These are phyloP conservation scores for Lithobates sylvaticus DNA, from an alignment of 2,797 vertebrate genomes.

Conservation along the genomic window DNA sequence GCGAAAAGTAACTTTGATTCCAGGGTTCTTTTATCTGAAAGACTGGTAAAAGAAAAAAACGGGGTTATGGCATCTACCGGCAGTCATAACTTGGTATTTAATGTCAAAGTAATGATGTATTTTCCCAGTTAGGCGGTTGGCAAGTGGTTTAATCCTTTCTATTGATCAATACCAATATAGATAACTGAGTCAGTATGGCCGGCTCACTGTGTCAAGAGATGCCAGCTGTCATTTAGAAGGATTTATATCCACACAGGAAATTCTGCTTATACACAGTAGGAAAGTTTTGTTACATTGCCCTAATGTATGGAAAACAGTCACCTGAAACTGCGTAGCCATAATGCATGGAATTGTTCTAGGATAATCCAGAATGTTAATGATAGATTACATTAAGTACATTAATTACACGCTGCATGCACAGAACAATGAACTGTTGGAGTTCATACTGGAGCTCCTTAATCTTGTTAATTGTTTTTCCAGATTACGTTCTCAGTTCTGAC, in stretches of 20 bases:
- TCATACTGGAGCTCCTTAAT: slow-evolving; percentile 27
- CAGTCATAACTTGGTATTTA: too few relatives aligned
- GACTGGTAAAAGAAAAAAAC: too few relatives aligned
- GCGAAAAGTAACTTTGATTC: too few relatives aligned
- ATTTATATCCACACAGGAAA: background rate
- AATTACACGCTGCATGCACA: slow-evolving; percentile 28
- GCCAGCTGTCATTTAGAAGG: background rate
- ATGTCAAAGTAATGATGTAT: too few relatives aligned
- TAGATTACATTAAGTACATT: slow-evolving; percentile 32
- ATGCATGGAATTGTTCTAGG: background rate
- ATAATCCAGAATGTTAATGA: background rate
- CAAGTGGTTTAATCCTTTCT: background rate
- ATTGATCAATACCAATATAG: slow-evolving; percentile 7
- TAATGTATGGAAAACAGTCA: slow-evolving; percentile 5
- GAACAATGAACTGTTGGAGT: slow-evolving; percentile 39
- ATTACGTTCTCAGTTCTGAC: background rate
- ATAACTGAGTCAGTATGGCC: background rate
- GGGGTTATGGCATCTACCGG: too few relatives aligned
- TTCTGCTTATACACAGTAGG: background rate
- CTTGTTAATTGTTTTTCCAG: slow-evolving; percentile 35
- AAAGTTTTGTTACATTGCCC: background rate
- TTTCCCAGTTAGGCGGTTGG: too few relatives aligned
- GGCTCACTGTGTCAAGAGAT: background rate
- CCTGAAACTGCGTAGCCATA: background rate
- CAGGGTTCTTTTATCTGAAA: too few relatives aligned